Percentiles rank a stretch among this genome's conserved stretches.
These are phyloP conservation scores for Holothuria scabra DNA, from an alignment of 53 echinoderm and acorn worm species.

Conservation along the genomic window DNA sequence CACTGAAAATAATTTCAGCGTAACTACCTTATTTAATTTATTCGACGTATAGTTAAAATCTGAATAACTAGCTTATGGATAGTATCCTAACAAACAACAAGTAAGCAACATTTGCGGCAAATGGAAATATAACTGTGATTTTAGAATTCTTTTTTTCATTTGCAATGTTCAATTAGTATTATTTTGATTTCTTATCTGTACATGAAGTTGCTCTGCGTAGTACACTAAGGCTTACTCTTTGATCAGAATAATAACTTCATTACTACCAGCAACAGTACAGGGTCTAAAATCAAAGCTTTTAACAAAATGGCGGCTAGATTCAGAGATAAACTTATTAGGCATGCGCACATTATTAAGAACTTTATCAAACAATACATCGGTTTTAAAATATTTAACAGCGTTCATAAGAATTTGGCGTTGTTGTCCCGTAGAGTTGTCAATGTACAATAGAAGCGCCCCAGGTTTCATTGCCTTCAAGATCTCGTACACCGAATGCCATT, in stretches of 20 bases:
- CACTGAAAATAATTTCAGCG: too few species aligned
- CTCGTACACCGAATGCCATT: conserved; percentile 42
- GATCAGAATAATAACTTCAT: conserved; percentile 30
- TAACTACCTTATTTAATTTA: too few species aligned
- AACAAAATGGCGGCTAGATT: neutral
- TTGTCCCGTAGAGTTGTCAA: conserved; percentile 25
- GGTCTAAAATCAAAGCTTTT: neutral
- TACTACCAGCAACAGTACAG: conserved; percentile 7
- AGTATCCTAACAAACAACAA: too few species aligned
- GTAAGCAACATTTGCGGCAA: too few species aligned
- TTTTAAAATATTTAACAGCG: neutral
- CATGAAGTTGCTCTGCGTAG: too few species aligned
- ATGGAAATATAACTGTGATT: too few species aligned
- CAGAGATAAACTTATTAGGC: conserved; percentile 8
- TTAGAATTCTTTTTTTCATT: too few species aligned
- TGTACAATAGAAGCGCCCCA: conserved; percentile 28
- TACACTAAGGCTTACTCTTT: neutral
- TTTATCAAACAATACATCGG: neutral
- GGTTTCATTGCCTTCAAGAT: conserved; percentile 20
- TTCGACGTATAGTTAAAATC: too few species aligned
- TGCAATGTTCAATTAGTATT: too few species aligned
- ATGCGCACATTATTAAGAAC: neutral
- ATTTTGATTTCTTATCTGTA: too few species aligned
- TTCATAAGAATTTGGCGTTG: conserved; percentile 30
- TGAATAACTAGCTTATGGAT: too few species aligned